A percentile compares a stretch with the other conserved stretches of the same genome.
These are phyloP conservation scores for Oryctes rhinoceros DNA, from an alignment of 1,140 invertebrate genomes.

Conservation along the genomic window DNA sequence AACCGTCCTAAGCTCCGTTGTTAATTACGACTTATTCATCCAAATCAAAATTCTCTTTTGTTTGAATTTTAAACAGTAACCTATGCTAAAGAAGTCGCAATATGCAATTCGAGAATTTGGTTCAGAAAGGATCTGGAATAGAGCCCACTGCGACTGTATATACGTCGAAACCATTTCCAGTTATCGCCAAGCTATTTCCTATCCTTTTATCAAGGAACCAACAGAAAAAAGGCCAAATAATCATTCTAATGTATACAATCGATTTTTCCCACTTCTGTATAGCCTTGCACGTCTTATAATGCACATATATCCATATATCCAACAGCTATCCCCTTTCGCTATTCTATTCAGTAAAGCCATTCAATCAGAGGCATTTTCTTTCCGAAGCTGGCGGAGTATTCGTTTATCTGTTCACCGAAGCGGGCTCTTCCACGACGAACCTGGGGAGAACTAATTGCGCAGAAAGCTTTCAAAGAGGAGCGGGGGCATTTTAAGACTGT, in stretches of 20 bases:
- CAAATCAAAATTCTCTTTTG: no score
- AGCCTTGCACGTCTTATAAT: neutral
- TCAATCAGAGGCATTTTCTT: constrained; percentile 21
- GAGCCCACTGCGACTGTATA: no score
- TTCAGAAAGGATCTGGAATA: no score
- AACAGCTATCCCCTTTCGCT: neutral
- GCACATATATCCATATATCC: constrained; percentile 15
- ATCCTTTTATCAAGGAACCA: neutral
- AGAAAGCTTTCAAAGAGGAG: constrained; percentile 8
- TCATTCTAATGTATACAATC: constrained; percentile 1
- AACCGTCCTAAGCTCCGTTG: no score
- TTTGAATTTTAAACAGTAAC: no score
- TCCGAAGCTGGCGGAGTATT: neutral
- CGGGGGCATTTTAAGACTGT: neutral
- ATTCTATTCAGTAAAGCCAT: constrained; percentile 15
- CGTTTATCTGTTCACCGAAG: constrained; percentile 13
- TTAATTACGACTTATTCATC: no score
- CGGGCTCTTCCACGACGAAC: neutral
- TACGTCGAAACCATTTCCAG: constrained; percentile 33
- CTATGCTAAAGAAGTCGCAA: no score
- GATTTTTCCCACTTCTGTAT: neutral
- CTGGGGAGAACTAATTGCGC: constrained; percentile 16
- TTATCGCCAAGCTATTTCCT: neutral
- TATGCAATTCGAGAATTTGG: no score
- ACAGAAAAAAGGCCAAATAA: neutral